Conservation (phyloP, 92 coral and sea anemone species). For the Porites lobata region DNA sequence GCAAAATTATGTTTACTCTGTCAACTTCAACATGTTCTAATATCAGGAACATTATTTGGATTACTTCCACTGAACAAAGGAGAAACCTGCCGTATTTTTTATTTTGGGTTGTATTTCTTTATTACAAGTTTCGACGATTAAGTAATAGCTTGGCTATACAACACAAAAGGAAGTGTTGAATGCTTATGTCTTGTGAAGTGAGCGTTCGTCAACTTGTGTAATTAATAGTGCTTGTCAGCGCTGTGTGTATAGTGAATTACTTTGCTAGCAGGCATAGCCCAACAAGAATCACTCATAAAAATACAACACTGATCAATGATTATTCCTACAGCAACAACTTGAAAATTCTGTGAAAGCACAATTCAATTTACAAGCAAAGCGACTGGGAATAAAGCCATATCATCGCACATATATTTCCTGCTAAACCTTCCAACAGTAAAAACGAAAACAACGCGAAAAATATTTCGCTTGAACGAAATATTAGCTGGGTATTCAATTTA, state of each 20-base stretch:
- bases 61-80: not conserved
- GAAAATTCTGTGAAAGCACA: not conserved
- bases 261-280: slow-evolving; percentile 5
- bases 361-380: slow-evolving; percentile 1
- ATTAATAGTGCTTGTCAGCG: slow-evolving; percentile 11
- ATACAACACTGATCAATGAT: not conserved
- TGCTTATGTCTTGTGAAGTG: slow-evolving; percentile 17
- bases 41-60: not conserved
- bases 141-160: not conserved
- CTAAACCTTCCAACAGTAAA: not conserved
- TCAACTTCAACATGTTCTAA: not conserved
- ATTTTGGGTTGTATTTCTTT: not conserved
- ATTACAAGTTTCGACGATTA: not conserved
- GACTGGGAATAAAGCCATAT: slow-evolving; percentile 27
- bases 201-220: not conserved
- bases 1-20: slow-evolving; percentile 1
- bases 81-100: not conserved
- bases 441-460: not conserved
- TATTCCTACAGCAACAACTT: not conserved
- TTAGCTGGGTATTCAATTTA: not conserved
- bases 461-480: not conserved
- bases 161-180: slow-evolving; percentile 2
- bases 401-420: not conserved
- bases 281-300: not conserved
- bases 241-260: not conserved